These are phyloP conservation scores for Drosophila mettleri DNA, from an alignment of 2,888 invertebrate species.

Conservation along the genomic window DNA sequence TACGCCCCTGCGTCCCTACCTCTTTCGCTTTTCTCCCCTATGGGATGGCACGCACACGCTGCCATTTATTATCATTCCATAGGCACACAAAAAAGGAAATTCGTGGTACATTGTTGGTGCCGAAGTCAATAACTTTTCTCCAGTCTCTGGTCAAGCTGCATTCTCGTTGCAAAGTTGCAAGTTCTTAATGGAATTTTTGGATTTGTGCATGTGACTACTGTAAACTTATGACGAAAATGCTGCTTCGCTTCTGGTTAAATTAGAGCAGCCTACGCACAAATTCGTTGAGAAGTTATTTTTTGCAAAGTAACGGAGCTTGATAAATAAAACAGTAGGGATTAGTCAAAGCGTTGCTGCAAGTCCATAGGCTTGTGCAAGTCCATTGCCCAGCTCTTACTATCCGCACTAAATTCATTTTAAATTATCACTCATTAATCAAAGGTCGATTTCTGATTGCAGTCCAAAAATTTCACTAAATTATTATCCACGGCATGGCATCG, in stretches of 20 bases:
- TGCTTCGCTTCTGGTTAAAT: slow-evolving; percentile 12
- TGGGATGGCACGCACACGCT: slow-evolving; percentile 26
- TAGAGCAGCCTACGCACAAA: slow-evolving; percentile 53
- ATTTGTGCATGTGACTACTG: slow-evolving; percentile 74
- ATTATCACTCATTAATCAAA: slow-evolving; percentile 50
- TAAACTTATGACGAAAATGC: slow-evolving; percentile 32
- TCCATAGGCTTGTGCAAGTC: slow-evolving; percentile 42
- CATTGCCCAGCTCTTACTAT: not conserved
- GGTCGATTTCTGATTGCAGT: slow-evolving; percentile 29
- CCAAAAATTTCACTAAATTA: slow-evolving; percentile 51
- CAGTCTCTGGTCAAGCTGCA: slow-evolving; percentile 32
- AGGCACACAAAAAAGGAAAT: slow-evolving; percentile 61
- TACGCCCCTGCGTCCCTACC: not conserved
- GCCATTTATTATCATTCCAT: slow-evolving; percentile 73
- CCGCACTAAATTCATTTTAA: slow-evolving; percentile 33
- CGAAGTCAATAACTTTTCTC: slow-evolving; percentile 67
- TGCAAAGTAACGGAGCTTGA: slow-evolving; percentile 49
- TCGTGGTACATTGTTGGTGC: slow-evolving; percentile 59
- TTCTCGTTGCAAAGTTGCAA: slow-evolving; percentile 26
- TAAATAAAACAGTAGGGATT: slow-evolving; percentile 36
- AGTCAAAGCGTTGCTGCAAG: not conserved
- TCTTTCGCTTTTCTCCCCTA: not conserved
- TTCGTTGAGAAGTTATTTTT: slow-evolving; percentile 18
- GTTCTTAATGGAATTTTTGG: slow-evolving; percentile 49
- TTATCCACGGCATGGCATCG: slow-evolving; percentile 1